phyloP scores from a whole-genome alignment of 2,888 invertebrate genomes.

The Coremacera marginata region DNA sequence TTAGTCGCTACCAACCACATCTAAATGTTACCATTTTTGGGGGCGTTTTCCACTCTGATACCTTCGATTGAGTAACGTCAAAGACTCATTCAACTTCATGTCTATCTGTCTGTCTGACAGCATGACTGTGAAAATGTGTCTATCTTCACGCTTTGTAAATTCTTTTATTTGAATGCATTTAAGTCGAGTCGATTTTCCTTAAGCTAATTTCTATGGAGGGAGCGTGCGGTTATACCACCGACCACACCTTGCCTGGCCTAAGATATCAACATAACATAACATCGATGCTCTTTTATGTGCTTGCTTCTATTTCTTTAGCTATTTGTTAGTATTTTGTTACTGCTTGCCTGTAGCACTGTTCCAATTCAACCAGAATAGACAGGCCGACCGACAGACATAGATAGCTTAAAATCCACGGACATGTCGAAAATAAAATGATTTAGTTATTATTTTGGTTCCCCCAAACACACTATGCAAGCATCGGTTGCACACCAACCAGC shows the following conservation, averaged over 20 bases:
- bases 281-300: conserved; percentile 6
- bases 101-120: background rate
- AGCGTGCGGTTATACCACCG: too few relatives aligned
- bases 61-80: conserved; percentile 17
- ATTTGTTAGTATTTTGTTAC: background rate
- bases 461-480: background rate
- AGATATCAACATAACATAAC: background rate
- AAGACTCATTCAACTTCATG: background rate
- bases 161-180: conserved; percentile 16
- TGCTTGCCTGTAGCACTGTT: background rate
- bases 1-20: conserved; percentile 2
- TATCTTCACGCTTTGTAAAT: conserved; percentile 24
- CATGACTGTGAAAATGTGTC: too few relatives aligned
- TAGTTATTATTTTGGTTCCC: too few relatives aligned
- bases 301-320: background rate
- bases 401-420: background rate
- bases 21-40: conserved; percentile 25
- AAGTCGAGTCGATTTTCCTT: background rate
- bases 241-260: background rate
- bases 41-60: conserved; percentile 33
- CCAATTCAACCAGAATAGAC: background rate
- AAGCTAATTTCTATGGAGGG: background rate
- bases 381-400: too few relatives aligned
- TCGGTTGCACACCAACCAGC: background rate
- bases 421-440: background rate